Conservation (phyloP, 64 coral and sea anemone genomes). For the Montipora sp. region DNA sequence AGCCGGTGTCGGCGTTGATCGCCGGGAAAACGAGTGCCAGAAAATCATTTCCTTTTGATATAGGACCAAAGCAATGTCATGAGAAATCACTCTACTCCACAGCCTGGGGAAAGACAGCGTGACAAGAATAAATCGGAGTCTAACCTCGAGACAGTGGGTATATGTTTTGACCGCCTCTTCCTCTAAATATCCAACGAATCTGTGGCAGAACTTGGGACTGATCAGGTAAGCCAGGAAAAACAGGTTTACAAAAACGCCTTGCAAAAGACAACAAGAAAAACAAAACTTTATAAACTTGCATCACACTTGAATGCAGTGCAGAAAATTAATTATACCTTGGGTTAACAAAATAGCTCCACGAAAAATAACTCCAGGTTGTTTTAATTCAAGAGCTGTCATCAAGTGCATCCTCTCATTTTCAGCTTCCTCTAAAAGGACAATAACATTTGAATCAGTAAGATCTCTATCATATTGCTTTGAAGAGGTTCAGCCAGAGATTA, state of each 20-base stretch:
- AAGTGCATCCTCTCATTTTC: slow-evolving; percentile 99
- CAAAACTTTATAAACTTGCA: background rate
- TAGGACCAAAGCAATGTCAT: no score
- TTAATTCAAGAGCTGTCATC: slow-evolving; percentile 97
- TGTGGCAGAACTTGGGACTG: slow-evolving; percentile 97
- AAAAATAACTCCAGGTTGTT: slow-evolving; percentile 88
- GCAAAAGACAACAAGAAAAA: background rate
- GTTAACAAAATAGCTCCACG: slow-evolving; percentile 73
- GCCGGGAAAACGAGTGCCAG: no score
- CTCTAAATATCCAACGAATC: slow-evolving; percentile 95
- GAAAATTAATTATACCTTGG: slow-evolving; percentile 69
- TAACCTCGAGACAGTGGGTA: slow-evolving; percentile 92
- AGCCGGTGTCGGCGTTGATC: no score
- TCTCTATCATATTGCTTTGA: background rate
- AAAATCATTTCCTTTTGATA: no score
- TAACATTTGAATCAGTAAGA: background rate
- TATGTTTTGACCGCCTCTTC: slow-evolving; percentile 97
- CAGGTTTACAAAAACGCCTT: slow-evolving; percentile 94
- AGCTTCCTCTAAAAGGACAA: slow-evolving; percentile 81
- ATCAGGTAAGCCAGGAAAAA: slow-evolving; percentile 95
- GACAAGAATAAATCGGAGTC: background rate
- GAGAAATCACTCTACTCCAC: no score
- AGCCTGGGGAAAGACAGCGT: background rate
- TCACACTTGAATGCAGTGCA: background rate
- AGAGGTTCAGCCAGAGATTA: background rate